Base-by-base conservation (phyloP, 2,888 invertebrate species). In the Ophioninae sp. region DNA sequence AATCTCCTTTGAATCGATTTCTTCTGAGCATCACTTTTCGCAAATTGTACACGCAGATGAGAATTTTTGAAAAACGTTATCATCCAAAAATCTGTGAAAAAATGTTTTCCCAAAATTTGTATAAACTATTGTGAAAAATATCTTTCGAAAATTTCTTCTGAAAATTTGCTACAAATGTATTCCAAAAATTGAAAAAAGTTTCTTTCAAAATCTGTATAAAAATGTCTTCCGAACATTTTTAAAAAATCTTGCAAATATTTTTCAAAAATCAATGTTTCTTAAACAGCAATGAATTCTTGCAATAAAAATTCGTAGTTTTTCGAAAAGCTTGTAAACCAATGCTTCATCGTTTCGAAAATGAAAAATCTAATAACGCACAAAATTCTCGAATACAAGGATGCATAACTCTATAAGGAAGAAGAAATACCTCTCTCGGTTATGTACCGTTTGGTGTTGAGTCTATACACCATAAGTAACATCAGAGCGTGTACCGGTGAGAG, bases 1-100 rank as follows among this genome's bases (percentile, higher is more conserved):
- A 88, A 85, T 80, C 75, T 77, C 84, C 61, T 84, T 69, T 73
- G 44, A 69, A 65, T 77, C 65, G 65, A 59, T 23, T 63, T 65
- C 37, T 68, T 71, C 76, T 71, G 77, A 39, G 59, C 39, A 59
- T 72, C 2, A 39, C 59, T 65, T 39, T 78, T 41, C 74, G 44
- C n/a, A 44, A 71, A 41, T 20, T 58, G 82, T 79, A 74, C 63
- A 58, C 68, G 56, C 64, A 75, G 59, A 51, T 73, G n/a, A 71
- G 23, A 30, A 71, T 71, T 77, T 67, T 71, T 58, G 30, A 9
- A 20, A 13, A n/a, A 64, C 20, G 41, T 63, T 44, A 30, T 30
- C 2, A 30, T 30, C 30, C 30, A 30, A 30, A 3, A 3, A 30
- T 30, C 30, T 30, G 30, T 30, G 1, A 30, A 30, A 30, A 30